Evolutionary conservation across 2,888 invertebrate species (phyloP), one percentile per base, ranked within the genome.

Genomic region (Protophormia terraenovae): DNA sequence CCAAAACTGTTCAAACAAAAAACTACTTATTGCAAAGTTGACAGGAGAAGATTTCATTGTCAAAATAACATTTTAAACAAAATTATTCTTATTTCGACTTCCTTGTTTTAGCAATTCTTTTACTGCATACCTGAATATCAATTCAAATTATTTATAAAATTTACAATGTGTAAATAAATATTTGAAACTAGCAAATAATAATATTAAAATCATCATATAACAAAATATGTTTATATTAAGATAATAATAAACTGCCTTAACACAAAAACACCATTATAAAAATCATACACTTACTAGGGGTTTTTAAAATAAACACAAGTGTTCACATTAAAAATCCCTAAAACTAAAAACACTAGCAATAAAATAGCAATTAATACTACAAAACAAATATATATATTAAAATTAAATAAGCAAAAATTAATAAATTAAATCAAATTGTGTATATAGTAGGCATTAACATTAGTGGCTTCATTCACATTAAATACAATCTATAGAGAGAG

Each of bases 161-260:
- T n/a, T n/a, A n/a, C n/a, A 41, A 14, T 41, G 3, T 41, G n/a
- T 41, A 53, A 27, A 45, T n/a, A 87, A 87, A 27, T 41, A 3
- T 24, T 53, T 35, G 16, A 41, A 29, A 75, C 19, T 47, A 41
- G 6, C 8, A 41, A 14, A 62, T 35, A 62, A 12, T 62, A 35
- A 16, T n/a, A n/a, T 8, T 22, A 67, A 55, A 45, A 27, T 27
- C 10, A 87, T 8, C 78, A 88, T 88, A 88, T 4, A 38, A 32
- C 6, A 22, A 24, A 41, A 29, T 22, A 32, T 3, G n/a, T 3
- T 5, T 41, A 29, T 60, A 60, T 60, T 32, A 12, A 35, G 32
- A 60, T 60, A 62, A 60, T 60, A 62, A 62, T 67, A 71, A 90
- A 91, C 89, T 91, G 90, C 90, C 91, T 89, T 90, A 91, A 89